phyloP scores from a whole-genome alignment of 2,888 invertebrate genomes.

The Pristionchus fissidentatus region DNA sequence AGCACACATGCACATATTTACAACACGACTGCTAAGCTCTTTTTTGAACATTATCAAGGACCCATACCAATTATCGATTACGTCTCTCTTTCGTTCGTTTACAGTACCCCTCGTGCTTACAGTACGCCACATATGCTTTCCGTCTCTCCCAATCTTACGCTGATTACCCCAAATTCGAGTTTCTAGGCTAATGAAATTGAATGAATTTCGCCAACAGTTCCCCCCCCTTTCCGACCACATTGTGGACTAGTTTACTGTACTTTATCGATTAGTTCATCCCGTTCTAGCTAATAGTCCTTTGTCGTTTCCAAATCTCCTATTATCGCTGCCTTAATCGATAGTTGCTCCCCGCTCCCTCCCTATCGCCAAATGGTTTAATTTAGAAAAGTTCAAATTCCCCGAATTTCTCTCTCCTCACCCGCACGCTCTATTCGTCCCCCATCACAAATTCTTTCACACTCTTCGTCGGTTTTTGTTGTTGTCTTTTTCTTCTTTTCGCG shows the following conservation, averaged over 20 bases:
- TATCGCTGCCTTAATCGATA: neutral
- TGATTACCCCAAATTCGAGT: constrained; percentile 6
- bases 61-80: constrained; percentile 13
- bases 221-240: neutral
- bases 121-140: constrained; percentile 14
- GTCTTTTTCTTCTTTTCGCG: neutral
- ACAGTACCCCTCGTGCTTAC: neutral
- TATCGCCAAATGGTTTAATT: neutral
- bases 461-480: neutral
- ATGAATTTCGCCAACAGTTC: neutral
- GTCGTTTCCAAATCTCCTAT: neutral
- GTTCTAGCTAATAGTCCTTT: neutral
- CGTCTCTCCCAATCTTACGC: neutral
- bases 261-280: neutral
- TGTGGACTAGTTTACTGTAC: neutral
- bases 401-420: neutral
- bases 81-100: neutral
- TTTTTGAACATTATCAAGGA: neutral
- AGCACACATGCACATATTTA: neutral
- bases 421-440: too few species aligned
- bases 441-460: too few species aligned
- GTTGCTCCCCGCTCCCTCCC: neutral
- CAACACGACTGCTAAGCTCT: neutral
- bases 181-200: constrained; percentile 4
- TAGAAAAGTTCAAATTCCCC: constrained; percentile 37